Percentiles rank a stretch among this genome's conserved stretches.
Conservation (phyloP, 2,113 vertebrate species). For the Sorex araneus region DNA sequence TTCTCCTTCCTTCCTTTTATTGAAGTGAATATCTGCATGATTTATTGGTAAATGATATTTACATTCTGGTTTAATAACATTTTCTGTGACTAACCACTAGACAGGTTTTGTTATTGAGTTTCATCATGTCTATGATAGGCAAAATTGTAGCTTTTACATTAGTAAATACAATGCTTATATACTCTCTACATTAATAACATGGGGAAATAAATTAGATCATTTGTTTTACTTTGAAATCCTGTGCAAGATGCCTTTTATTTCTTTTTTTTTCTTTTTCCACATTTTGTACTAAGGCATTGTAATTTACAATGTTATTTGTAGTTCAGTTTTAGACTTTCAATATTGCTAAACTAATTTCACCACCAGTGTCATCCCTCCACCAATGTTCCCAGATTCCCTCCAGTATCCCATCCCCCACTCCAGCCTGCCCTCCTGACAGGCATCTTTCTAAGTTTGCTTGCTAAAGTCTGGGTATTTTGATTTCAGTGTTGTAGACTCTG, state of each 20-base stretch:
- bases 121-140: neutral
- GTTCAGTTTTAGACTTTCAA: too few species aligned
- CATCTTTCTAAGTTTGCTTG: too few species aligned
- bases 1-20: neutral
- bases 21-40: neutral
- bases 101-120: neutral
- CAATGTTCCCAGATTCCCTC: too few species aligned
- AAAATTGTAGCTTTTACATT: slow-evolving; percentile 41
- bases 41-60: neutral
- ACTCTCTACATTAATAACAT: slow-evolving; percentile 24
- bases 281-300: too few species aligned
- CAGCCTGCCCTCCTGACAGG: too few species aligned
- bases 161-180: neutral
- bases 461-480: too few species aligned
- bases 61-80: neutral
- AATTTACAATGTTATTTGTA: too few species aligned
- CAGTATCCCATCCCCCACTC: too few species aligned
- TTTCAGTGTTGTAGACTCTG: too few species aligned
- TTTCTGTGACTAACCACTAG: slow-evolving; percentile 5
- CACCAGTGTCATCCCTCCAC: too few species aligned
- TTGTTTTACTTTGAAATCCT: slow-evolving; percentile 47
- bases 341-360: too few species aligned
- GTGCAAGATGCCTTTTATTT: neutral
- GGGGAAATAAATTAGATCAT: neutral
- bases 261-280: neutral